Evolutionary conservation across 64 coral and sea anemone genomes (phyloP), one percentile per base, ranked within the genome.

Genomic region (Stichodactyla helianthus): DNA sequence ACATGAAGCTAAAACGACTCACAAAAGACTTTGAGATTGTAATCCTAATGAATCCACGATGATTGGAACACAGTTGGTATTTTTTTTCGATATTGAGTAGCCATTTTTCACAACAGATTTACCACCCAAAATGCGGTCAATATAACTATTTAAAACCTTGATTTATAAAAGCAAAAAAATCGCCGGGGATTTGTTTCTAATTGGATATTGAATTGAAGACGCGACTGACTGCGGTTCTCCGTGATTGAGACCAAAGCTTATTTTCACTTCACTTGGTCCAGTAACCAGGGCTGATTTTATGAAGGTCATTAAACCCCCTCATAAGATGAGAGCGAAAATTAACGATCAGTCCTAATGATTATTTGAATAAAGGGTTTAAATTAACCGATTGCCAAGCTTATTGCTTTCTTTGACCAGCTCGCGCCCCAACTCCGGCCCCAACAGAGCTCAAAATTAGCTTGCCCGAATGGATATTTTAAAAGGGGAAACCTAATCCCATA

Each of bases 171-270:
- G 68, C 27, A 35, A 74, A 65, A 65, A 70, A 35, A 31, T 74
- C 68, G 4, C 68, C 25, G 68, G 68, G 25, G 68, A 74, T 74
- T 74, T 74, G 68, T 74, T 74, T 35, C 68, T 74, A 74, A 74
- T 74, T 74, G 23, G 68, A 74, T 74, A 74, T 74, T 74, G 27
- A 74, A 35, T 74, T 74, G 68, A 74, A 31, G 68, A 74, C 68
- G 26, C 68, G 68, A 31, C 25, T 9, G 12, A 22, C n/a, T 74
- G 68, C 26, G 68, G 68, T 74, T 74, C 22, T 10, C 8, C 20
- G 68, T 31, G 68, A 9, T 74, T 74, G 10, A 8, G 5, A 13
- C 25, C 5, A 6, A 31, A 26, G 68, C 19, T 23, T 28, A 74
- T 27, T 74, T 74, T 27, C 26, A 31, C n/a, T 74, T 74, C 68